A percentile compares a stretch with the other conserved stretches of the same genome.
Evolutionary conservation across 1,140 invertebrate genomes (phyloP).

Genomic region (Cydia fagiglandana): DNA sequence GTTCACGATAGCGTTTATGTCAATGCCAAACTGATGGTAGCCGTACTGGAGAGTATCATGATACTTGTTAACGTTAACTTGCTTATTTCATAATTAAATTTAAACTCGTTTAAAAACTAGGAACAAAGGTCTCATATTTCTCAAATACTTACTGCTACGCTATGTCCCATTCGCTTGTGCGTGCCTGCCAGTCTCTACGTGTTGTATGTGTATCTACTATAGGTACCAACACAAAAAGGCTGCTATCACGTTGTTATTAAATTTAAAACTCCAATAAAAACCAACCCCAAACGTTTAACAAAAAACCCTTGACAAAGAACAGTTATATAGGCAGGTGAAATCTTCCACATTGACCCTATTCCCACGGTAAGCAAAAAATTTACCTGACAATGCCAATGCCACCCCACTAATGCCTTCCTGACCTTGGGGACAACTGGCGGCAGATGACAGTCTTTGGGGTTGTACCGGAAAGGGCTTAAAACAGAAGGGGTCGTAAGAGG

Average conservation of each 20-base stretch:
- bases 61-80: too few relatives aligned
- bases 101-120: too few relatives aligned
- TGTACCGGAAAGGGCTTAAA: conserved; percentile 9
- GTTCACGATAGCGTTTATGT: too few relatives aligned
- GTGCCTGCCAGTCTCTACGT: background rate
- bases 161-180: too few relatives aligned
- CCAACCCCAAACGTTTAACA: background rate
- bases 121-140: too few relatives aligned
- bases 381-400: conserved; percentile 28
- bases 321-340: conserved; percentile 11
- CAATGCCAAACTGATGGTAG: too few relatives aligned
- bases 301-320: conserved; percentile 16
- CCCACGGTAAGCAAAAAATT: conserved; percentile 25
- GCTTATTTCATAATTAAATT: too few relatives aligned
- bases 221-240: background rate
- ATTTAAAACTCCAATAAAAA: background rate
- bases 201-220: background rate
- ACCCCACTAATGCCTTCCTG: background rate
- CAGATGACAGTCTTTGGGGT: background rate
- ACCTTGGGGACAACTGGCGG: conserved; percentile 20
- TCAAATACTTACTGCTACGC: too few relatives aligned
- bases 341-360: conserved; percentile 22
- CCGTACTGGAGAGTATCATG: too few relatives aligned
- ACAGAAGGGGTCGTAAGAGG: background rate
- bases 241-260: background rate